phyloP scores from a whole-genome alignment of 2,888 invertebrate species.

The Drosophila kokeensis region DNA sequence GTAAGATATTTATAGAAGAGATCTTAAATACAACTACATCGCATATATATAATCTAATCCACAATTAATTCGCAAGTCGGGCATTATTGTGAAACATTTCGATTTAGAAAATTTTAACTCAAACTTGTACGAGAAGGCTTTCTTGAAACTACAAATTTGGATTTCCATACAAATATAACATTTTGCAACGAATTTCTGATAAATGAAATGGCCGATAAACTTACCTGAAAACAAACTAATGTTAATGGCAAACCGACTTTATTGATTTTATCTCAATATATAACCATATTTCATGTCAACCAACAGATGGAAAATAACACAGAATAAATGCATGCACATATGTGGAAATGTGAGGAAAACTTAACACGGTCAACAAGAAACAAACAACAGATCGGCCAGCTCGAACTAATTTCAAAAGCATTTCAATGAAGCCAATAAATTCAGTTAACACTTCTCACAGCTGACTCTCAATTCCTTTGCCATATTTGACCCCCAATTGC shows the following conservation, averaged over 20 bases:
- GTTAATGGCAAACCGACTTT: background rate
- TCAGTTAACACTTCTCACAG: conserved; percentile 17
- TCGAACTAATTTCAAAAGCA: conserved; percentile 42
- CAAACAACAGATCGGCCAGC: conserved; percentile 14
- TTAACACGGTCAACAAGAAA: conserved; percentile 48
- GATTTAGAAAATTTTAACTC: background rate
- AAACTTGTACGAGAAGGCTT: background rate
- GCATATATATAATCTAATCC: background rate
- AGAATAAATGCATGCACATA: background rate
- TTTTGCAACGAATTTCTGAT: background rate
- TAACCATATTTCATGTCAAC: background rate
- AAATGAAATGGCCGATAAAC: background rate
- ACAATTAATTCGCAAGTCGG: background rate
- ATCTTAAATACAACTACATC: background rate
- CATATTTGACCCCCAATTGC: conserved; percentile 27
- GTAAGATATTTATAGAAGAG: background rate
- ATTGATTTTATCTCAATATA: background rate
- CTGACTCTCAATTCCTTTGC: conserved; percentile 1
- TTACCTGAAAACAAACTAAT: background rate
- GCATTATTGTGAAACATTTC: background rate
- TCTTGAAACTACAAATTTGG: background rate
- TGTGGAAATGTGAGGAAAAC: conserved; percentile 32
- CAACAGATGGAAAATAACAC: conserved; percentile 1
- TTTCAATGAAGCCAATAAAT: conserved; percentile 68
- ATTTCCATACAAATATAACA: background rate